phyloP scores from a whole-genome alignment of 2,113 vertebrate species.

The Colinus virginianus region DNA sequence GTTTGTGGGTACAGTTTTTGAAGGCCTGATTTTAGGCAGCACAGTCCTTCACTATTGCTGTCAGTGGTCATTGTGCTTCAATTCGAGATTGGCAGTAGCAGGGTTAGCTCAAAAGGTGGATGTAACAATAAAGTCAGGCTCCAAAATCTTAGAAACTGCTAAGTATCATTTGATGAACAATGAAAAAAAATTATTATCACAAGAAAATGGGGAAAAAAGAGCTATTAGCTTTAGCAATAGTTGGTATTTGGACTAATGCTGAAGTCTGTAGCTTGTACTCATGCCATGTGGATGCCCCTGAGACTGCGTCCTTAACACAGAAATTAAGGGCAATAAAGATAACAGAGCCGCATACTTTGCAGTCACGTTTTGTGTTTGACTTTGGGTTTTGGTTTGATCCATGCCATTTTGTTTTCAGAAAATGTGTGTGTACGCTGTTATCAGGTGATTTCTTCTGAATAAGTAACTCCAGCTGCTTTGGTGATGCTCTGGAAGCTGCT shows the following conservation, averaged over 20 bases:
- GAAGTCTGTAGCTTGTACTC: neutral
- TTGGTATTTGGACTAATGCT: neutral
- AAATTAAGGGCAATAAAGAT: neutral
- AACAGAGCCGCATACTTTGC: neutral
- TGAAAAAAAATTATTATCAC: neutral
- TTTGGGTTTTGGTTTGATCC: accelerated
- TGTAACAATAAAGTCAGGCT: neutral
- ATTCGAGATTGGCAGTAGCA: neutral
- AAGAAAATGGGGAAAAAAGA: neutral
- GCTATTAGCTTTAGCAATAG: neutral
- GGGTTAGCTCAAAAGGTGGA: neutral
- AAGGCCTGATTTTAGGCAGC: neutral
- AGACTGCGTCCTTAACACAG: neutral
- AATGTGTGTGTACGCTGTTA: neutral
- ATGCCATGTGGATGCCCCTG: neutral
- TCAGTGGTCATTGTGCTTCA: neutral
- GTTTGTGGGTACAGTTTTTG: neutral
- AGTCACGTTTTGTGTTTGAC: neutral
- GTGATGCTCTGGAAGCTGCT: neutral
- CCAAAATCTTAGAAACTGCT: neutral
- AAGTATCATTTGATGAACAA: neutral
- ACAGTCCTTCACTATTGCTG: neutral
- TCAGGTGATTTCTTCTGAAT: neutral
- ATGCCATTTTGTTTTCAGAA: neutral
- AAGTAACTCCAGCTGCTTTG: slow-evolving; percentile 16